phyloP scores from a whole-genome alignment of 2,797 vertebrate species.

The Peromyscus aztecus region DNA sequence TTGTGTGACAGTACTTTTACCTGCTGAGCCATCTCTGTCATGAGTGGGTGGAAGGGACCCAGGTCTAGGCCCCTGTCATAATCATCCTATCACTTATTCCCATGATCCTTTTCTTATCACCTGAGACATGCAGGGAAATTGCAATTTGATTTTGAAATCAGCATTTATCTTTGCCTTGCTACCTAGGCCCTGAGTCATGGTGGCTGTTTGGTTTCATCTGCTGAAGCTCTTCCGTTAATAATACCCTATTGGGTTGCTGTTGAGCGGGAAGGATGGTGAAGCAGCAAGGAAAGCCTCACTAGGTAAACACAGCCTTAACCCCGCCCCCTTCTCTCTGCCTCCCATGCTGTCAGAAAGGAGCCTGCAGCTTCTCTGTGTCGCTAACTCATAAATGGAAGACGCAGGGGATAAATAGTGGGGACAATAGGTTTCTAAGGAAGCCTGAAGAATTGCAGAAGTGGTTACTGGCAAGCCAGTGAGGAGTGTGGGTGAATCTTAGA shows the following conservation, averaged over 20 bases:
- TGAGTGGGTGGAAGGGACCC: not conserved
- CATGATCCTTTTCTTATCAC: not conserved
- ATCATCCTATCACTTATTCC: not conserved
- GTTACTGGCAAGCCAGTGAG: constrained; percentile 62
- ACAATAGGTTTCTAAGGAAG: constrained; percentile 69
- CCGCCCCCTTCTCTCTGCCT: not conserved
- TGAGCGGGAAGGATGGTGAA: not conserved
- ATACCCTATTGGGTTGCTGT: not conserved
- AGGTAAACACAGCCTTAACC: constrained; percentile 52
- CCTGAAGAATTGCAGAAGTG: not conserved
- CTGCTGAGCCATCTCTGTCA: not conserved
- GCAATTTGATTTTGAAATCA: constrained; percentile 35
- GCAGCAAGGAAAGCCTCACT: constrained; percentile 56
- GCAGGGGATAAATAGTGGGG: constrained; percentile 75
- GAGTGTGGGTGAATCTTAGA: not conserved
- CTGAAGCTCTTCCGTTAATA: not conserved
- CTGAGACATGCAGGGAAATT: not conserved
- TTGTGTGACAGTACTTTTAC: not conserved
- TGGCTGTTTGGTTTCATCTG: not conserved
- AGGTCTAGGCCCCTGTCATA: not conserved
- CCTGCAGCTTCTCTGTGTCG: constrained; percentile 5
- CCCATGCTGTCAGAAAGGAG: constrained; percentile 39
- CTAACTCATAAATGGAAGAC: constrained; percentile 79
- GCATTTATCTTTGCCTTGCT: not conserved
- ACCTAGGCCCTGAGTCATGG: not conserved